Evolutionary conservation across 2,797 vertebrate species (phyloP), one percentile per base, ranked within the genome.

Genomic region (Salarias fasciatus): DNA sequence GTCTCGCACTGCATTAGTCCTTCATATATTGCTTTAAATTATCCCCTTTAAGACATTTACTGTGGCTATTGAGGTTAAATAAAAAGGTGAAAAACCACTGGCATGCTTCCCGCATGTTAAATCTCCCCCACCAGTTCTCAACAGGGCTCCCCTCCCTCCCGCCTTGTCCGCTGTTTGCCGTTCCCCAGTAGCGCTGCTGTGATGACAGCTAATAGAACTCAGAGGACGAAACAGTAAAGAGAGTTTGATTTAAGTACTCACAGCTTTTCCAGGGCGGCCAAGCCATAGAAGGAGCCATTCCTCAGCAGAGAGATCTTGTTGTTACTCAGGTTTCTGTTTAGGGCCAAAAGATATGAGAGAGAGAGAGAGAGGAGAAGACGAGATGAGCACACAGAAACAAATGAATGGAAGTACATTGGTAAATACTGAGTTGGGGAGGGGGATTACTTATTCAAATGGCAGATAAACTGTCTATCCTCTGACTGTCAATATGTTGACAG

Each of bases 241-340:
- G 44, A 53, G 57, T 41, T 79, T 83, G 65, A 81, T 78, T 79
- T 60, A 74, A 79, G 76, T 92, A 97, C 96, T 97, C 87, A 97
- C 96, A 97, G 86, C 92, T 93, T 96, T 91, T 96, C 95, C 80
- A 95, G 83, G 51, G 90, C 93, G 50, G 85, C 89, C 83, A 95
- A 84, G 66, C 95, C 92, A 0, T 87, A 91, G 93, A 95, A 96
- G 69, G 94, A 94, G 69, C 89, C 87, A 18, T 95, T 95, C 89
- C 93, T 94, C 83, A 95, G 53, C 72, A 91, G 57, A 10, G 93
- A 92, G 84, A 95, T 95, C 93, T 95, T 95, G 91, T 94, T 96
- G 86, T 95, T 94, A 61, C 93, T 94, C 87, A 95, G 93, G 86
- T 94, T 94, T 87, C 95, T 96, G 89, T 82, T 86, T 6, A 42